Evolutionary conservation across 2,888 invertebrate species (phyloP).

Genomic region (Eudasyphora cyanicolor): DNA sequence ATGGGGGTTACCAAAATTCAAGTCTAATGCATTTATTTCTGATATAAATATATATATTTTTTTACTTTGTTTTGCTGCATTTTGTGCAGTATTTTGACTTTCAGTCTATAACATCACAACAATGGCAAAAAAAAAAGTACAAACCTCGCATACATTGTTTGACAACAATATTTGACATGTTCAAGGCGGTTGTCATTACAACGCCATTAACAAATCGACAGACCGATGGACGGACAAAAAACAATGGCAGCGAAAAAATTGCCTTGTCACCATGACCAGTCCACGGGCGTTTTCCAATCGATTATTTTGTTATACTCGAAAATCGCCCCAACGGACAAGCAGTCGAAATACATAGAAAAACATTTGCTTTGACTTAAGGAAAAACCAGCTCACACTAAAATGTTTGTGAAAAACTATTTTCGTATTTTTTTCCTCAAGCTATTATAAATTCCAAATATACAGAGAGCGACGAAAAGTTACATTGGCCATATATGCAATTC

Average conservation of each 20-base stretch:
- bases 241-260: too few relatives aligned
- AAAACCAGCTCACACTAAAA: constrained; percentile 33
- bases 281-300: constrained; percentile 18
- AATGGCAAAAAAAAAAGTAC: not conserved
- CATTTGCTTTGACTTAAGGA: constrained; percentile 25
- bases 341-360: not conserved
- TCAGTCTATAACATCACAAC: not conserved
- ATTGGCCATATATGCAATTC: too few relatives aligned
- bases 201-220: not conserved
- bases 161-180: constrained; percentile 42
- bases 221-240: too few relatives aligned
- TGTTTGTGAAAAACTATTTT: too few relatives aligned
- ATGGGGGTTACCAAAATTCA: constrained; percentile 37
- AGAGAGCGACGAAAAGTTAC: too few relatives aligned
- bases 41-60: too few relatives aligned
- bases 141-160: constrained; percentile 3
- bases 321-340: not conserved
- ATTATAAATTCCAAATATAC: too few relatives aligned
- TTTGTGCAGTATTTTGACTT: not conserved
- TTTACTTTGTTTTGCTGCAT: not conserved
- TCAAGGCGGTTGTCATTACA: constrained; percentile 58
- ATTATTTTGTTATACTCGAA: constrained; percentile 20
- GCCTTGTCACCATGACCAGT: constrained; percentile 6
- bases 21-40: constrained; percentile 15
- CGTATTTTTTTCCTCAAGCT: too few relatives aligned